phyloP scores from a whole-genome alignment of 2,888 invertebrate species.

The Dolichomitus sp. region DNA sequence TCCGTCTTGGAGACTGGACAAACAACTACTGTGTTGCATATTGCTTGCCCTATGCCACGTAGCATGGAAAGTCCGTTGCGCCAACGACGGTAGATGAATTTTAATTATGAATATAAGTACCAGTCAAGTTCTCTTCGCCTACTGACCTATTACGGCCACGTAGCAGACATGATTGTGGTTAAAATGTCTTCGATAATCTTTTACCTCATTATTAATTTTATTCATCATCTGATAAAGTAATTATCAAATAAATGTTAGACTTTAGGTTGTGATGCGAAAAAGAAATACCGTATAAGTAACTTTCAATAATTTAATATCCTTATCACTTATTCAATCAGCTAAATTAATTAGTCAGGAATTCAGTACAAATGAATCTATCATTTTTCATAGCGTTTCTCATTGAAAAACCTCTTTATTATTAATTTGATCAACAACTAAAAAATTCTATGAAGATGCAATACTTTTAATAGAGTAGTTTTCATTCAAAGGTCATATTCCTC shows the following conservation, averaged over 20 bases:
- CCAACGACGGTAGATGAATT: conserved; percentile 52
- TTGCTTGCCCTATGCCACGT: conserved; percentile 5
- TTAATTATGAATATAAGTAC: conserved; percentile 41
- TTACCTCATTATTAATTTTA: not conserved
- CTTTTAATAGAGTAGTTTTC: too few species aligned
- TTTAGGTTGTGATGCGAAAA: not conserved
- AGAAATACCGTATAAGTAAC: not conserved
- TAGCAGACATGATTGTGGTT: conserved; percentile 3
- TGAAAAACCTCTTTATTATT: too few species aligned
- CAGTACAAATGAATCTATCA: too few species aligned
- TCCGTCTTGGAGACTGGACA: conserved; percentile 44
- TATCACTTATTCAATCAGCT: not conserved
- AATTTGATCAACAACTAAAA: too few species aligned
- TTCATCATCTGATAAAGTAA: not conserved
- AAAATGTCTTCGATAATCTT: not conserved
- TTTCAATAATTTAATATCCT: not conserved
- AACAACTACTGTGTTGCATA: conserved; percentile 22
- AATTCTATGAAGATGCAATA: too few species aligned
- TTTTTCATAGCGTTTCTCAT: too few species aligned
- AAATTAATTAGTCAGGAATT: too few species aligned
- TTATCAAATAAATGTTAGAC: not conserved
- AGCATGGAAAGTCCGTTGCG: conserved; percentile 29
- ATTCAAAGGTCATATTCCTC: too few species aligned
- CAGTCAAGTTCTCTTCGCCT: conserved; percentile 25
- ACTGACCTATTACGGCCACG: conserved; percentile 51